phyloP scores from a whole-genome alignment of 2,797 vertebrate species.

The Tadarida brasiliensis region DNA sequence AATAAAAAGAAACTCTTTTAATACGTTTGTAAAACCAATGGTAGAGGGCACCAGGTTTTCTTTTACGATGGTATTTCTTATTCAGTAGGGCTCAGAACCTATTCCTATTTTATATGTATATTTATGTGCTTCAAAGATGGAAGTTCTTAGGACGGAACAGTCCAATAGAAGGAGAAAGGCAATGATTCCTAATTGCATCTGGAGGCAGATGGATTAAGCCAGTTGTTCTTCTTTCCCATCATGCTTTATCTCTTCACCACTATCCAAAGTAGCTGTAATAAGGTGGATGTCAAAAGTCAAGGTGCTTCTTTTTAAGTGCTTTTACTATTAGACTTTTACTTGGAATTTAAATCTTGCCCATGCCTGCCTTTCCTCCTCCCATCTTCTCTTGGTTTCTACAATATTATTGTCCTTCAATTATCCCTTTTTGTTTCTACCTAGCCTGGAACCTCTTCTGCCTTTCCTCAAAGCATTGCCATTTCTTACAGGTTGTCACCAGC shows the following conservation, averaged over 20 bases:
- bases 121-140: slow-evolving; percentile 39
- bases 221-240: not conserved
- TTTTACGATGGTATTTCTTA: not conserved
- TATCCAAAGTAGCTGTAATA: not conserved
- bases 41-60: not conserved
- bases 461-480: not conserved
- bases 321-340: not conserved
- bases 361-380: not conserved
- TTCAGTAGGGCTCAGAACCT: not conserved
- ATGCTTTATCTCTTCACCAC: not conserved
- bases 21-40: not conserved
- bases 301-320: not conserved
- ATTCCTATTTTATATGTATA: not conserved
- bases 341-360: not conserved
- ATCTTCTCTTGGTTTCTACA: not conserved
- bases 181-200: not conserved
- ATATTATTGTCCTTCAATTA: not conserved
- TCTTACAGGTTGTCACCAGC: not conserved
- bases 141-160: not conserved
- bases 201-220: not conserved
- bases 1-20: not conserved
- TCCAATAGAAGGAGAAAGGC: not conserved
- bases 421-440: not conserved
- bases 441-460: not conserved
- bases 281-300: not conserved